phyloP scores from a whole-genome alignment of 1,140 invertebrate genomes.

The Bombus waltoni region DNA sequence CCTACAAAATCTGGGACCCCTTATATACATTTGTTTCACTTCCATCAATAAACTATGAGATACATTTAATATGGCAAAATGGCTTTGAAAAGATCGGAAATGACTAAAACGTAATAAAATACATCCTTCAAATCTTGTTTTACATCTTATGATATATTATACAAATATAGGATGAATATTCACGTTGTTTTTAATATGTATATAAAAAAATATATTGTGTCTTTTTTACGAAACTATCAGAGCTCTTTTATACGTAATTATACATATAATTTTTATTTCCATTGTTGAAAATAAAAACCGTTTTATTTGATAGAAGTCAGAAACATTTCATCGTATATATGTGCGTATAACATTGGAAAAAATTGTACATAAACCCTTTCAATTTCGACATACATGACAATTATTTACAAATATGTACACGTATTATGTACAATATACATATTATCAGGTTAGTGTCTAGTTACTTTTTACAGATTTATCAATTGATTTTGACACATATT shows the following conservation, averaged over 20 bases:
- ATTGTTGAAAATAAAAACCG: constrained; percentile 11
- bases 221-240: not conserved
- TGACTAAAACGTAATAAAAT: not conserved
- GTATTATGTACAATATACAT: constrained; percentile 29
- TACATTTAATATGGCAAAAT: not conserved
- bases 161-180: constrained; percentile 4
- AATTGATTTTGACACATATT: not conserved
- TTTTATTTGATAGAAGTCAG: not conserved
- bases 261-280: constrained; percentile 13
- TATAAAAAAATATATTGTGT: not conserved
- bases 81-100: not conserved
- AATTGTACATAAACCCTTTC: not conserved
- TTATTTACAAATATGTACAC: constrained; percentile 39
- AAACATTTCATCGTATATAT: constrained; percentile 1
- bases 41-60: not conserved
- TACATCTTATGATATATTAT: not conserved
- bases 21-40: not conserved
- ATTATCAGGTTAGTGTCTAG: not conserved
- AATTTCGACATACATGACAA: not conserved
- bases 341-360: not conserved
- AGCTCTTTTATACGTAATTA: not conserved
- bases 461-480: constrained; percentile 1
- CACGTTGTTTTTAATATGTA: not conserved
- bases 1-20: not conserved
- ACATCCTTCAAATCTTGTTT: not conserved